These are phyloP conservation scores for Mythimna vitellina DNA, from an alignment of 2,888 invertebrate genomes.

Conservation along the genomic window DNA sequence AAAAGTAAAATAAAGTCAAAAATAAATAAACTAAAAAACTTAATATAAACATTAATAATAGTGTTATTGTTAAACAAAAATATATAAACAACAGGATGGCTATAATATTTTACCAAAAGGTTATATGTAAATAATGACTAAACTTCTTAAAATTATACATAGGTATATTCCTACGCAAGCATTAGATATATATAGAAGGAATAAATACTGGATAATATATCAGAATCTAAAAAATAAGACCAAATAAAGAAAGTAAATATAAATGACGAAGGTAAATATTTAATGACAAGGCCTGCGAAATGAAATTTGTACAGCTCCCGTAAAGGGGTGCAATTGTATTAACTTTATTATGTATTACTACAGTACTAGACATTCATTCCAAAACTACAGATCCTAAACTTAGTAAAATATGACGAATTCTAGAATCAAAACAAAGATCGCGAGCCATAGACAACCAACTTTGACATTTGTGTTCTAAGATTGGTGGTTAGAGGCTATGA, in stretches of 20 bases:
- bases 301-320: background rate
- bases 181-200: background rate
- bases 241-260: constrained; percentile 36
- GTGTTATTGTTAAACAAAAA: background rate
- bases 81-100: background rate
- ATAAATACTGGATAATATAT: background rate
- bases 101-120: background rate
- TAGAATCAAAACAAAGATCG: constrained; percentile 59
- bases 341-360: background rate
- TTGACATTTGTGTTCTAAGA: constrained; percentile 65
- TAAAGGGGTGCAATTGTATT: background rate
- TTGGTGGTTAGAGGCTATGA: constrained; percentile 23
- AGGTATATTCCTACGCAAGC: background rate
- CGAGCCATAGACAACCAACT: constrained; percentile 69
- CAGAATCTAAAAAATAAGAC: background rate
- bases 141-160: background rate
- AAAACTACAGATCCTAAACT: background rate
- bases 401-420: constrained; percentile 9
- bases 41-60: background rate
- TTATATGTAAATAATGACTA: background rate
- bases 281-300: constrained; percentile 20
- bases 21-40: too few species aligned
- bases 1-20: too few species aligned
- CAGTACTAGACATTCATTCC: background rate
- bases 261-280: constrained; percentile 33